These are phyloP conservation scores for Bufo gargarizans DNA, from an alignment of 2,113 vertebrate genomes.

Conservation along the genomic window DNA sequence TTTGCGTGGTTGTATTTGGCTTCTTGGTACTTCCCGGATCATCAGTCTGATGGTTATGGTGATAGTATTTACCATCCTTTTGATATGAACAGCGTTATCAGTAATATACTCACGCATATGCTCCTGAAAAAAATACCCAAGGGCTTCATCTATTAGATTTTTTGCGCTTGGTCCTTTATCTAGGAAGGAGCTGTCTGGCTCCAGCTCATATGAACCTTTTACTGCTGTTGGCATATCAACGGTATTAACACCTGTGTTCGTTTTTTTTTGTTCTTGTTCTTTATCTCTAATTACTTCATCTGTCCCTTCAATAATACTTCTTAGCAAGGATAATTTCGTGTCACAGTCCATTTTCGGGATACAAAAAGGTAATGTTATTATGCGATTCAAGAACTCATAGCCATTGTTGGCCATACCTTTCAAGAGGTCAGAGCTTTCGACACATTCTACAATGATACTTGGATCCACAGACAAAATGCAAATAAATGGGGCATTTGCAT, in stretches of 20 bases:
- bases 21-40: constrained; percentile 59
- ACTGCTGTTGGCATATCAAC: no score
- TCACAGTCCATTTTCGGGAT: constrained; percentile 70
- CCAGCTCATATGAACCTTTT: no score
- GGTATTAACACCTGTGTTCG: no score
- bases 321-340: constrained; percentile 69
- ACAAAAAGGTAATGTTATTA: constrained; percentile 77
- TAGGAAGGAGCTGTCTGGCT: no score
- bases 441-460: constrained; percentile 72
- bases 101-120: constrained; percentile 67
- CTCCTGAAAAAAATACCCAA: neutral
- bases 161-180: constrained; percentile 5
- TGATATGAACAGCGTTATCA: constrained; percentile 77
- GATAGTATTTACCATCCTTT: constrained; percentile 75
- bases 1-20: constrained; percentile 61
- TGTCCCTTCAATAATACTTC: constrained; percentile 57
- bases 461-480: constrained; percentile 80
- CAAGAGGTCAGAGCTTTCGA: constrained; percentile 73
- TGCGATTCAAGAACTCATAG: constrained; percentile 73
- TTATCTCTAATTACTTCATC: neutral
- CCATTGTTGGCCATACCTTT: constrained; percentile 70
- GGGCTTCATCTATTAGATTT: constrained; percentile 28
- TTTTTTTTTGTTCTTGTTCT: neutral
- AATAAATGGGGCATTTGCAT: constrained; percentile 77
- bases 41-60: constrained; percentile 73